Evolutionary conservation across 2,888 invertebrate genomes (phyloP).

Genomic region (Cantharis rufa): DNA sequence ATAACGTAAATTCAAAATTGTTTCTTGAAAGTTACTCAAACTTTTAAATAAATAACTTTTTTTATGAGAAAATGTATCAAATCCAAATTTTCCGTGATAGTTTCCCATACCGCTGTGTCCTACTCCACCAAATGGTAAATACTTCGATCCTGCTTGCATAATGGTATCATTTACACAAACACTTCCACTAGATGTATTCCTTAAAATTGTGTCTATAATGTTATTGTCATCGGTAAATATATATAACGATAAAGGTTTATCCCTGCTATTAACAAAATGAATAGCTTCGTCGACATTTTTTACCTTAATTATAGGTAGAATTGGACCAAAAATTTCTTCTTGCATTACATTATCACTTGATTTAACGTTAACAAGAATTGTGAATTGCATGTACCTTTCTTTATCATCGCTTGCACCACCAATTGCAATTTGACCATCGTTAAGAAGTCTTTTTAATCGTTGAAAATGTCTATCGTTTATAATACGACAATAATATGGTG

Average conservation of each 20-base stretch:
- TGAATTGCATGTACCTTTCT: slow-evolving; percentile 83
- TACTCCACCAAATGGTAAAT: slow-evolving; percentile 95
- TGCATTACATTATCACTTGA: slow-evolving; percentile 76
- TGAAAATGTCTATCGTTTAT: slow-evolving; percentile 84
- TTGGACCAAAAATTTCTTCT: slow-evolving; percentile 96
- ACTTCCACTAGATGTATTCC: slow-evolving; percentile 78
- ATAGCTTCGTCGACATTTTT: slow-evolving; percentile 87
- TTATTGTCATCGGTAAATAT: slow-evolving; percentile 72
- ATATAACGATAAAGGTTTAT: slow-evolving; percentile 89
- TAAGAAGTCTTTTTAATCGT: slow-evolving; percentile 62
- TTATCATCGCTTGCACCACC: slow-evolving; percentile 78
- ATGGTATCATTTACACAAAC: slow-evolving; percentile 84
- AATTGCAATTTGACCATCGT: slow-evolving; percentile 68
- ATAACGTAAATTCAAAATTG: slow-evolving; percentile 72
- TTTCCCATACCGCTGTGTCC: slow-evolving; percentile 91
- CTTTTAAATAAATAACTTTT: slow-evolving; percentile 78
- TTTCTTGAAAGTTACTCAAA: slow-evolving; percentile 72
- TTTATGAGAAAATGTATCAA: slow-evolving; percentile 92
- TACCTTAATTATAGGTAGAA: slow-evolving; percentile 86
- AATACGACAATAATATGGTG: slow-evolving; percentile 84
- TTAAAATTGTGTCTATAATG: slow-evolving; percentile 65
- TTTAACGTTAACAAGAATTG: slow-evolving; percentile 75
- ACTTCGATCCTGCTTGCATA: slow-evolving; percentile 82
- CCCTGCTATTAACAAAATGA: slow-evolving; percentile 82
- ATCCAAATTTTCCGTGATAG: slow-evolving; percentile 90